A percentile compares a stretch with the other conserved stretches of the same genome.
These are phyloP conservation scores for Timema cristinae DNA, from an alignment of 2,888 invertebrate species.

Conservation along the genomic window DNA sequence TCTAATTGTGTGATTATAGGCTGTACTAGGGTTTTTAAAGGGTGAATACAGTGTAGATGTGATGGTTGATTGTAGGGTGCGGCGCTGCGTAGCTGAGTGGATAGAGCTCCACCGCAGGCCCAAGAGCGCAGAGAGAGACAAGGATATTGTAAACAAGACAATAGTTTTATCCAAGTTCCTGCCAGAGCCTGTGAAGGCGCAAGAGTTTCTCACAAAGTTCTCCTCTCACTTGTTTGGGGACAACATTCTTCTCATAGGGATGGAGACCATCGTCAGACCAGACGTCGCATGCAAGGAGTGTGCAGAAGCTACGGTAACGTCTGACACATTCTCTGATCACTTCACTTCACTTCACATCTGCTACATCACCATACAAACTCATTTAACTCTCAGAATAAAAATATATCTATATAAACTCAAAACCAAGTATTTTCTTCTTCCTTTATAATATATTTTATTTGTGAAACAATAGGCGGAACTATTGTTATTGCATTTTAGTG, in stretches of 20 bases:
- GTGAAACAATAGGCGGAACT: too few species aligned
- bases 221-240: conserved; percentile 74
- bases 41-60: background rate
- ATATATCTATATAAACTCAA: too few species aligned
- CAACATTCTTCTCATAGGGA: conserved; percentile 63
- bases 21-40: background rate
- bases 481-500: too few species aligned
- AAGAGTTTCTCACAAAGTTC: conserved; percentile 81
- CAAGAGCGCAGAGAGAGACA: conserved; percentile 63
- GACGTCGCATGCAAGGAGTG: conserved; percentile 93
- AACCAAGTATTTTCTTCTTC: too few species aligned
- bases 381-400: too few species aligned
- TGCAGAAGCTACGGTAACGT: conserved; percentile 75
- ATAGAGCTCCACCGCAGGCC: conserved; percentile 75
- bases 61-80: conserved; percentile 51
- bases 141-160: conserved; percentile 65
- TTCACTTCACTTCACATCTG: too few species aligned
- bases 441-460: too few species aligned
- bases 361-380: too few species aligned
- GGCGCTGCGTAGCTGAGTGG: conserved; percentile 82
- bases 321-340: too few species aligned
- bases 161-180: conserved; percentile 66
- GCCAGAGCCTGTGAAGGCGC: conserved; percentile 88
- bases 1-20: too few species aligned
- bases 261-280: conserved; percentile 83